Evolutionary conservation across 2,888 invertebrate genomes (phyloP).

Genomic region (Nephrotoma flavescens): DNA sequence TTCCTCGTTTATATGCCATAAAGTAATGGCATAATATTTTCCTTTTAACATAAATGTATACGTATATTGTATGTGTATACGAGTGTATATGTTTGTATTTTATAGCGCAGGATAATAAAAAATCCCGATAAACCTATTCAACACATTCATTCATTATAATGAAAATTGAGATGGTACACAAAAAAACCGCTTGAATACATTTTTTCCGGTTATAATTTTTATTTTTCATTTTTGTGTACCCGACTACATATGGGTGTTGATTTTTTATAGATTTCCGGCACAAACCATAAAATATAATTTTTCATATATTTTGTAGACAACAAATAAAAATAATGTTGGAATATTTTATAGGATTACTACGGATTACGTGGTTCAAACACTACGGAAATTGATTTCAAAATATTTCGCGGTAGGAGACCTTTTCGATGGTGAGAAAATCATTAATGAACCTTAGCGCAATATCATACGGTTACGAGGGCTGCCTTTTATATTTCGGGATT

Average conservation of each 20-base stretch:
- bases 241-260: too few relatives aligned
- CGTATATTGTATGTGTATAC: not conserved
- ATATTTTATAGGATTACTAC: not conserved
- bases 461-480: too few relatives aligned
- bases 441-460: too few relatives aligned
- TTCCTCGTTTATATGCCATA: not conserved
- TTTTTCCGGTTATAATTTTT: not conserved
- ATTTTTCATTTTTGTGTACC: too few relatives aligned
- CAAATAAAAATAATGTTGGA: not conserved
- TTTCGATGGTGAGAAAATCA: too few relatives aligned
- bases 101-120: not conserved
- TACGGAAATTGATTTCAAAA: not conserved
- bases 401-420: too few relatives aligned
- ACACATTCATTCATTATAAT: not conserved
- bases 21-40: not conserved
- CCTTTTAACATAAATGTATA: not conserved
- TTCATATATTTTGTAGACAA: not conserved
- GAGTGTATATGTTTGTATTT: too few relatives aligned
- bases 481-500: too few relatives aligned
- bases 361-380: not conserved
- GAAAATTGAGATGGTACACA: not conserved
- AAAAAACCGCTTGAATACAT: not conserved
- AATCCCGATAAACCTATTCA: not conserved
- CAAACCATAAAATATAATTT: not conserved
- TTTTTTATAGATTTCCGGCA: not conserved